These are phyloP conservation scores for Hozukius guyotensis DNA, from an alignment of 2,797 vertebrate genomes.

Conservation along the genomic window DNA sequence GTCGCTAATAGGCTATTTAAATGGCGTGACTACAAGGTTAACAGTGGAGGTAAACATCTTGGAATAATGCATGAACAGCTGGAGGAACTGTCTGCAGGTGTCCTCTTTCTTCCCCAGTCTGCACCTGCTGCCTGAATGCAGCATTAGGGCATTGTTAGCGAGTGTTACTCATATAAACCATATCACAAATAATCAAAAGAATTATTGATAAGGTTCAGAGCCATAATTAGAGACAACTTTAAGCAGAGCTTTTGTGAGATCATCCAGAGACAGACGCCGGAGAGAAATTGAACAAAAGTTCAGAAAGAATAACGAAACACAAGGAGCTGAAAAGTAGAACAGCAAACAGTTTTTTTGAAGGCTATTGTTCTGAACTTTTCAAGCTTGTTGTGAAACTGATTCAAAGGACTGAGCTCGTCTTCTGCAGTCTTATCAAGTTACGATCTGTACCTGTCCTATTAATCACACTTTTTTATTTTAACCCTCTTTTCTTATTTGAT, in stretches of 20 bases:
- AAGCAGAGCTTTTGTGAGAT: not conserved
- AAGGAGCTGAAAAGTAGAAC: not conserved
- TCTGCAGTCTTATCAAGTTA: not conserved
- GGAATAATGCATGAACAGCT: not conserved
- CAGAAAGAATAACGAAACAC: not conserved
- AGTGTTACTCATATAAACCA: not conserved
- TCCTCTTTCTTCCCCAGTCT: not conserved
- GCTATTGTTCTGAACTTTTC: not conserved
- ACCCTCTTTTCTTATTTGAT: not conserved
- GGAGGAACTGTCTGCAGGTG: not conserved
- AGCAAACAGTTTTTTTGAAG: not conserved
- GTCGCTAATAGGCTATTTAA: not conserved
- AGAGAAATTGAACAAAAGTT: not conserved
- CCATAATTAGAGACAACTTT: not conserved
- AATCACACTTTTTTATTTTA: not conserved
- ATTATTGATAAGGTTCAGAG: not conserved
- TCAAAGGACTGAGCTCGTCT: not conserved
- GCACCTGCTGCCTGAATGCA: not conserved
- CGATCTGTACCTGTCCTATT: not conserved
- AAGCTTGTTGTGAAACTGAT: not conserved
- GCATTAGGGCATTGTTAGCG: not conserved
- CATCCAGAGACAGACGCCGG: not conserved
- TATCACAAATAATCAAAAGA: not conserved
- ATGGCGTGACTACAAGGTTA: rapidly evolving
- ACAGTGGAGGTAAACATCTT: not conserved